Conservation (phyloP, 2,113 vertebrate species). For the Rynchops niger region DNA sequence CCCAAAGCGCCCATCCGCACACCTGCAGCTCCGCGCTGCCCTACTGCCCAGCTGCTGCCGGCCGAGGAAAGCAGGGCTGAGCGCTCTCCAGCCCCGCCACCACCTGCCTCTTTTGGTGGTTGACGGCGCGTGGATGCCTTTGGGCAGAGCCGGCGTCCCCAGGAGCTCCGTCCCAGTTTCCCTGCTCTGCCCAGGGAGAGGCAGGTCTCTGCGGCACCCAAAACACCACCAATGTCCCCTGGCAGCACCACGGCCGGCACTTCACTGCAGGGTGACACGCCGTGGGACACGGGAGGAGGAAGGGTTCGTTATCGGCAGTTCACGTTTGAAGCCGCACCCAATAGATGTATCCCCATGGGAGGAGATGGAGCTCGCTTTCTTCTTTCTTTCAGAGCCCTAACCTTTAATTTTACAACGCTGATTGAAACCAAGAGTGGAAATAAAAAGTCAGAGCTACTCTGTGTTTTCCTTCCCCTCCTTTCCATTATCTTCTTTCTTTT, state of each 20-base stretch:
- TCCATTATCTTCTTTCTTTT: constrained; percentile 64
- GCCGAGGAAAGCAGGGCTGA: background rate
- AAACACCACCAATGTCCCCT: accelerated
- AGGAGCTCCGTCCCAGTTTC: accelerated
- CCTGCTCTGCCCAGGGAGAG: background rate
- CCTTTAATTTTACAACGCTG: constrained; percentile 49
- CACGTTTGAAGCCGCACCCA: background rate
- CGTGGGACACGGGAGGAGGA: accelerated
- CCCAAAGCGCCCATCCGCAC: background rate
- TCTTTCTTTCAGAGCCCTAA: background rate
- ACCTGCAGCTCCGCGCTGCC: background rate
- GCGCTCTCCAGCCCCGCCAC: background rate
- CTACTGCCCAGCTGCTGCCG: background rate
- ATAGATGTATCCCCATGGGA: background rate
- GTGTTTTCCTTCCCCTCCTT: constrained; percentile 59
- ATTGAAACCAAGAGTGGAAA: constrained; percentile 66
- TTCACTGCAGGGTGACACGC: background rate
- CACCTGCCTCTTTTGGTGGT: accelerated
- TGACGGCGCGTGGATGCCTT: accelerated
- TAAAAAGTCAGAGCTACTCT: constrained; percentile 42
- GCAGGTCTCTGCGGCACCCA: background rate
- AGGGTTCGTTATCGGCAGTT: accelerated
- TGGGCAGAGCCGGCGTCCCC: accelerated
- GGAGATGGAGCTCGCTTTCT: background rate
- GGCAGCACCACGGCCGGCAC: background rate